Evolutionary conservation across 2,113 vertebrate genomes (phyloP).

Genomic region (Rhinopomastus cyanomelas): DNA sequence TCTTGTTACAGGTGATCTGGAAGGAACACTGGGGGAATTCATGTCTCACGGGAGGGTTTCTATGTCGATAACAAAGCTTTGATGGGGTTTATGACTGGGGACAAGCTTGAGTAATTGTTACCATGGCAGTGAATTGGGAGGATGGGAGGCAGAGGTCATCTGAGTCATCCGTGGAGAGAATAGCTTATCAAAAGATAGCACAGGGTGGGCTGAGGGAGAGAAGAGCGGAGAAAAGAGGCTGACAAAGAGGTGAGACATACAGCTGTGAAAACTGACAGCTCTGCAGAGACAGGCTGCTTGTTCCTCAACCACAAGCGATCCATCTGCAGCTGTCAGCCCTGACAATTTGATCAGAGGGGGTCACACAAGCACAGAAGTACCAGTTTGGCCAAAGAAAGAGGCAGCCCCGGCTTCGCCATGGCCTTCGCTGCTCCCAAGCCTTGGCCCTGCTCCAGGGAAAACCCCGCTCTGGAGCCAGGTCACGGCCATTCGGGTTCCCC

Average conservation of each 20-base stretch:
- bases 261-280: constrained; percentile 61
- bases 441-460: not conserved
- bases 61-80: constrained; percentile 65
- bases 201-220: constrained; percentile 60
- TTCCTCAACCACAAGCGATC: not conserved
- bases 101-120: constrained; percentile 71
- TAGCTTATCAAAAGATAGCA: constrained; percentile 69
- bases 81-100: constrained; percentile 63
- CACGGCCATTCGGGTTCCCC: not conserved
- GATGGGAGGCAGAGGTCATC: constrained; percentile 67
- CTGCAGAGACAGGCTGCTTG: not conserved
- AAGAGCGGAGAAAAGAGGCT: constrained; percentile 41
- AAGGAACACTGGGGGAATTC: constrained; percentile 60
- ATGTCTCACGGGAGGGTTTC: constrained; percentile 66
- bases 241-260: constrained; percentile 64
- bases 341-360: not conserved
- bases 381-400: not conserved
- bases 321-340: constrained; percentile 32
- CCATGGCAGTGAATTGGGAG: constrained; percentile 63
- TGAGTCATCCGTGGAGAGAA: constrained; percentile 63
- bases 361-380: not conserved
- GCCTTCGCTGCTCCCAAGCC: not conserved
- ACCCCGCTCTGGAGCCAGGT: not conserved
- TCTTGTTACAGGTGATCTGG: constrained; percentile 59
- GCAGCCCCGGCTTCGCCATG: not conserved